Evolutionary conservation across 2,113 vertebrate species (phyloP), one percentile per base, ranked within the genome.

Genomic region (Ptilorrhoa leucosticta): DNA sequence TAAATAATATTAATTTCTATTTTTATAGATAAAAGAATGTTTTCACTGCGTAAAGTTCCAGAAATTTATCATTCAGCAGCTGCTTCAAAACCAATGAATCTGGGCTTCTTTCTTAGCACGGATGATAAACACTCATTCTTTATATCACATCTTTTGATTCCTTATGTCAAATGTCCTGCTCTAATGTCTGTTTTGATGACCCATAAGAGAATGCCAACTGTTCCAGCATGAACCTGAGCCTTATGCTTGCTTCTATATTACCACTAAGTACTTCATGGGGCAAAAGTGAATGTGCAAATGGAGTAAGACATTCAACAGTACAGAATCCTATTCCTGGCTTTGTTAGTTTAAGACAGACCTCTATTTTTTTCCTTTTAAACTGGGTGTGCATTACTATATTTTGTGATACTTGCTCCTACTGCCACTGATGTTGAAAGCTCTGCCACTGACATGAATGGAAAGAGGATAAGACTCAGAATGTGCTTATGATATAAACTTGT

Each of bases 401-500:
- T 93, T 87, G 44, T 40, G 57, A 77, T 87, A 82, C 68, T 84
- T 94, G 24, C 86, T 92, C 39, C 65, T 70, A 37, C 51, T 91
- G 89, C 83, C 60, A 92, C 68, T 86, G 90, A 88, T 58, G 71
- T 70, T 48, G 76, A 95, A 84, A 97, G 86, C 64, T 94, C 91
- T 91, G 68, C 96, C 39, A 35, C 76, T 83, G 83, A 92, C 72
- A 91, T 86, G 86, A 96, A 94, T 71, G 48, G 64, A 83, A 93
- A 89, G 83, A 90, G 60, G 91, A 90, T 94, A 95, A 97, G 91
- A 75, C 77, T 92, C 83, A 95, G 72, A 94, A 95, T 92, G 89
- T 92, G 89, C 94, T 97, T 93, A 91, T 89, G 86, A 93, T 94
- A 94, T 82, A 81, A 96, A 96, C 51, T 92, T 87, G 51, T 92